Base-by-base conservation (phyloP, 2,113 vertebrate genomes). In the Salvelinus fontinalis region DNA sequence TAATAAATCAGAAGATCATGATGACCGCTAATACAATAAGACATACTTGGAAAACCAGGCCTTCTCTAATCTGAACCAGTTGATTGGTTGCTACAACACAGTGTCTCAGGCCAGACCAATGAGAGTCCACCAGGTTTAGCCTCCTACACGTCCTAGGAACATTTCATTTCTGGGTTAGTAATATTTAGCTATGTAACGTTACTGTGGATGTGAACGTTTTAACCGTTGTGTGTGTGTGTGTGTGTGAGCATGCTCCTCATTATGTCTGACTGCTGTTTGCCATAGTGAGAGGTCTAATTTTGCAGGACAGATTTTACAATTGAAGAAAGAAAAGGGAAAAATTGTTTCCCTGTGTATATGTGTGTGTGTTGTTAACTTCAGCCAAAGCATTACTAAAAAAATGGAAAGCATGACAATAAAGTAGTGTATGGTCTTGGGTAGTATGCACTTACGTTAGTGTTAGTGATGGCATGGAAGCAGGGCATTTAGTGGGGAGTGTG, bases 11-110 rank as follows among this genome's bases (percentile, higher is more conserved):
- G 73, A 78, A 71, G 75, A 89, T 88, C 79, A 79, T 86, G 70
- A 82, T 86, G 81, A 87, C 79, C 82, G 84, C 86, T 87, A 84
- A 86, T 86, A 48, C 80, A 80, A 73, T 84, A 31, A 68, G 81
- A 74, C 81, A 79, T 71, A 72, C 71, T 84, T 87, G 87, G 84
- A 90, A 87, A 87, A 83, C 64, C 78, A 77, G 79, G 65, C 69
- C 78, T 86, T n/a, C 76, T 85, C 67, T 86, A 84, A 88, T 82
- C 76, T 88, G 85, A 91, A 85, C 87, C 84, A 89, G 82, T 90
- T 90, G 84, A 88, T 90, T 85, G 76, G 84, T 83, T 85, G 73
- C 80, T 86, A 79, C 78, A 81, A 86, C 82, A 85, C 76, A 82
- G 73, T 82, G 68, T 77, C 80, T 78, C 70, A 79, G 70, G 78